Conservation (phyloP, 2,797 vertebrate species). For the Meda fulgida region DNA sequence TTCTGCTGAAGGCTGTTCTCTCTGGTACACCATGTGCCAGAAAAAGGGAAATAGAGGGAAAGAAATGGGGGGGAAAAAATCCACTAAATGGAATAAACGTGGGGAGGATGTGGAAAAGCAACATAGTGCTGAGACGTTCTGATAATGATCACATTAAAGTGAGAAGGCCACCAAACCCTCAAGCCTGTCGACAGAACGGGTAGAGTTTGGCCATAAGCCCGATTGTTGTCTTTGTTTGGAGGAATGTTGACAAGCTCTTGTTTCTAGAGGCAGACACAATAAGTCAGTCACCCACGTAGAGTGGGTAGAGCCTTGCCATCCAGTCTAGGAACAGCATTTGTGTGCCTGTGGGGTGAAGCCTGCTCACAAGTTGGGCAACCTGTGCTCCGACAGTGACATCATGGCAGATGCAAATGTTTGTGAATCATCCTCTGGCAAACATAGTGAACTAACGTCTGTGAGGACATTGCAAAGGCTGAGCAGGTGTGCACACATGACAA, state of each 20-base stretch:
- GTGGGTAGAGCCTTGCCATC: slow-evolving; percentile 15
- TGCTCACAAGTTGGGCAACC: slow-evolving; percentile 34
- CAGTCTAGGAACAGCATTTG: background rate
- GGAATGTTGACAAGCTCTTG: slow-evolving; percentile 52
- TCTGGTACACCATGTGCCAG: slow-evolving; percentile 23
- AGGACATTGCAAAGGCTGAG: slow-evolving; percentile 29
- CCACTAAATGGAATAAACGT: slow-evolving; percentile 51
- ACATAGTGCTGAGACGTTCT: slow-evolving; percentile 56
- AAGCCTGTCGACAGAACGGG: slow-evolving; percentile 50
- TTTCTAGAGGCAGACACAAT: slow-evolving; percentile 43
- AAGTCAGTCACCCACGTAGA: slow-evolving; percentile 7
- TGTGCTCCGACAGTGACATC: slow-evolving; percentile 45
- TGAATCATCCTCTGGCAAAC: slow-evolving; percentile 47
- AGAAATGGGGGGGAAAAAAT: slow-evolving; percentile 1
- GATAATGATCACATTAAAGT: slow-evolving; percentile 64
- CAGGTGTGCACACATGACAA: slow-evolving; percentile 58
- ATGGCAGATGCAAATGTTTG: slow-evolving; percentile 32
- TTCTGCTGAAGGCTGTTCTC: slow-evolving; percentile 7
- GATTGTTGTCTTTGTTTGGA: slow-evolving; percentile 51
- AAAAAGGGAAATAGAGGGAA: slow-evolving; percentile 31
- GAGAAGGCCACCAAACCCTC: slow-evolving; percentile 37
- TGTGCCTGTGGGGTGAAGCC: slow-evolving; percentile 6
- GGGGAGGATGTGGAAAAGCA: slow-evolving; percentile 59
- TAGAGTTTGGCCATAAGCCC: slow-evolving; percentile 55
- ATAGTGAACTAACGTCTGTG: slow-evolving; percentile 23